Evolutionary conservation across 2,797 vertebrate genomes (phyloP).

Genomic region (Pogonophryne albipinna): DNA sequence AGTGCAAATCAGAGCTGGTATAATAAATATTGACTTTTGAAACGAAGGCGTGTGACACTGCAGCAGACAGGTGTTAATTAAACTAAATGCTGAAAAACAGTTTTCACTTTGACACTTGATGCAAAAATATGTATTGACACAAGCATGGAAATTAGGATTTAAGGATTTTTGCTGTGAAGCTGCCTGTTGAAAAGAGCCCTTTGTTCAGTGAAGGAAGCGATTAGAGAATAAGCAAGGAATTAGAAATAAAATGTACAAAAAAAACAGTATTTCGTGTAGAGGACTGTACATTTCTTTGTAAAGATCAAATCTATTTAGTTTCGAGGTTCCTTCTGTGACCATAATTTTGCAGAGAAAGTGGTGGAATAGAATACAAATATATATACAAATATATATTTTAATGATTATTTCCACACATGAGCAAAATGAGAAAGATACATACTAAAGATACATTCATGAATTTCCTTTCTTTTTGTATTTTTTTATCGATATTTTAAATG

Average conservation of each 20-base stretch:
- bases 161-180: conserved; percentile 40
- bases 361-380: neutral
- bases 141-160: conserved; percentile 40
- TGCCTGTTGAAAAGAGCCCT: conserved; percentile 21
- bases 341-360: neutral
- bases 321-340: neutral
- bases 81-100: no score
- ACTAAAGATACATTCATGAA: no score
- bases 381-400: neutral
- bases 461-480: no score
- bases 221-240: neutral
- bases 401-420: neutral
- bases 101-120: conserved; percentile 11
- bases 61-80: neutral
- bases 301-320: neutral
- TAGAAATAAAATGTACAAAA: neutral
- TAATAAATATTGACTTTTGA: neutral
- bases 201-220: conserved; percentile 15
- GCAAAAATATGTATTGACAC: conserved; percentile 12
- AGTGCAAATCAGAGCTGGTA: neutral
- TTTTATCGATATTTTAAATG: no score
- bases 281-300: neutral
- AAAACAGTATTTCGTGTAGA: neutral
- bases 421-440: neutral
- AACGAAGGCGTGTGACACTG: neutral